Percentiles rank a stretch among this genome's conserved stretches.
phyloP scores from a whole-genome alignment of 2,888 invertebrate species.

The Diaprepes abbreviatus region DNA sequence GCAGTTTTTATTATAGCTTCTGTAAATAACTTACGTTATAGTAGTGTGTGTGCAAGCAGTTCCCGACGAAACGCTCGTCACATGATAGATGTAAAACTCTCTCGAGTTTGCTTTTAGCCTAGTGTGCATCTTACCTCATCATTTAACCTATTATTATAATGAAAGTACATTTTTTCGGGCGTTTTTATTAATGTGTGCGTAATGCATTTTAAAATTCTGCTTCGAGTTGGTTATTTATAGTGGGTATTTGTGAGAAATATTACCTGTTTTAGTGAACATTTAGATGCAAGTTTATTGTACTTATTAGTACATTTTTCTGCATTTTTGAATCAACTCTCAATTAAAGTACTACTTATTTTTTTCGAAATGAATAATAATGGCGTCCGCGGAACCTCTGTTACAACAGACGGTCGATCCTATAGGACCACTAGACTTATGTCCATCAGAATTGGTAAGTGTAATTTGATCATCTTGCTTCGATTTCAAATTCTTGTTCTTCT shows the following conservation, averaged over 20 bases:
- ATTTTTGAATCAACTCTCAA: background rate
- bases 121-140: conserved; percentile 16
- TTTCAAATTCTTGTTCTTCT: no score
- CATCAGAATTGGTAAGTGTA: conserved; percentile 51
- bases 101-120: conserved; percentile 32
- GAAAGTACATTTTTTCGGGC: background rate
- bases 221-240: no score
- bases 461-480: background rate
- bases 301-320: background rate
- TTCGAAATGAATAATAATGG: conserved; percentile 27
- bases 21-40: conserved; percentile 35
- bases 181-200: background rate
- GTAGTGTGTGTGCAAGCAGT: conserved; percentile 22
- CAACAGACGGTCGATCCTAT: conserved; percentile 45
- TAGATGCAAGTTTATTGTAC: background rate
- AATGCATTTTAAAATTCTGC: background rate
- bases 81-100: conserved; percentile 32
- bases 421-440: conserved; percentile 50
- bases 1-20: conserved; percentile 22
- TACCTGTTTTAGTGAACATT: conserved; percentile 5
- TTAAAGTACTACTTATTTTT: background rate
- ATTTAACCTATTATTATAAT: conserved; percentile 22
- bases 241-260: no score
- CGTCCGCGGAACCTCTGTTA: conserved; percentile 36
- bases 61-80: conserved; percentile 31